Base-by-base conservation (phyloP, 30 jellyfish, hydroid and myxozoan species). In the Phacellophora camtschatica region DNA sequence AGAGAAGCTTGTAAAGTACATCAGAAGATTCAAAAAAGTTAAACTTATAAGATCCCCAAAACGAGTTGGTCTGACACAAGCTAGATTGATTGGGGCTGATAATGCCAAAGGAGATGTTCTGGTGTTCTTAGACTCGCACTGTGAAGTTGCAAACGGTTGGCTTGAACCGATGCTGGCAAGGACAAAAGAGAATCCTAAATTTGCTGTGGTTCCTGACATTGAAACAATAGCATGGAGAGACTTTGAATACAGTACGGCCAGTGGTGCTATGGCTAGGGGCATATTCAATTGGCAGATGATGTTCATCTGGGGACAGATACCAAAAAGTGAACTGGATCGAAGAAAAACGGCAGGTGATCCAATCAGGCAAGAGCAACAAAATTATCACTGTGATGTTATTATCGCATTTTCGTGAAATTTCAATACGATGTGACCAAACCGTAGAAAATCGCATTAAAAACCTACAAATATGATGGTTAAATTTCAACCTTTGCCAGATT, bases 81-180 rank as follows among this genome's bases (percentile, higher is more conserved):
- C 99, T 9, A 65, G 97, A 58, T 43, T 94, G 50, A 61, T 87
- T 62, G 99, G 99, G 1, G 97, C 99, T 43, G 96, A 94, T 37
- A 50, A 66, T 45, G 99, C 99, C 5, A 48, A 11, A 12, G 99
- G 99, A 8, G 97, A 94, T 66, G 99, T 94, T 22, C 55, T 94
- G 36, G 97, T 94, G 11, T 94, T 94, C 32, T 71, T 94, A 3
- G 99, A 94, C 68, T 94, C 99, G 19, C 99, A 94, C 65, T 94
- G 99, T 74, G 99, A 94, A 63, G 97, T 95, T 10, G 69, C 90
- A 22, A 28, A 11, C 51, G 99, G 99, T 0, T 94, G 99, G 99
- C 85, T 94, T 30, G 99, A 94, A 70, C 99, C 99, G 13, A 19
- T 94, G 71, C 89, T 94, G 41, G 96, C 96, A 6, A 71, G 96